Conservation (phyloP, 2,888 invertebrate genomes). For the Creontiades dilutus region DNA sequence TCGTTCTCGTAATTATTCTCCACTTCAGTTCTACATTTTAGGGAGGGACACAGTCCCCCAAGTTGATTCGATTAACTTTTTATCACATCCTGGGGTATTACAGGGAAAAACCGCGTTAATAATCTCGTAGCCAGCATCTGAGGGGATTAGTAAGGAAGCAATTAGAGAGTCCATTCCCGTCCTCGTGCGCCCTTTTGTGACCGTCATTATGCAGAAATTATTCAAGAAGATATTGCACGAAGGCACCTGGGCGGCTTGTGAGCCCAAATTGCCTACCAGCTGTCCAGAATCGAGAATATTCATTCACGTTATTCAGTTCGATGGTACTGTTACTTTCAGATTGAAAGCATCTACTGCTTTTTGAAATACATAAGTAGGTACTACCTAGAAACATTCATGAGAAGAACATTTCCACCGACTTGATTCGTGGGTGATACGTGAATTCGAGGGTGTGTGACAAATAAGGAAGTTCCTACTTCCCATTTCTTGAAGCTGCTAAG, state of each 20-base stretch:
- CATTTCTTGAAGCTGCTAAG: no score
- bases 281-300: background rate
- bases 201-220: constrained; percentile 56
- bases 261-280: background rate
- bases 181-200: constrained; percentile 5
- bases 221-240: constrained; percentile 34
- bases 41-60: background rate
- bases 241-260: background rate
- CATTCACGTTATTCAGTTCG: background rate
- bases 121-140: constrained; percentile 42
- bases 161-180: constrained; percentile 37
- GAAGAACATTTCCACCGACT: no score
- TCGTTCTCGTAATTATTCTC: background rate
- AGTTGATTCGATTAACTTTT: constrained; percentile 47
- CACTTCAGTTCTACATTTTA: background rate
- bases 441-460: no score
- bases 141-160: constrained; percentile 58
- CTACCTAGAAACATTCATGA: no score
- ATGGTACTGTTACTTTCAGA: no score
- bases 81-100: constrained; percentile 34
- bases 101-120: constrained; percentile 52
- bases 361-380: no score
- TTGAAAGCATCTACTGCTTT: no score
- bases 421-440: no score
- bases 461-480: no score